Evolutionary conservation across 2,797 vertebrate genomes (phyloP).

Genomic region (Hylomyscus alleni): DNA sequence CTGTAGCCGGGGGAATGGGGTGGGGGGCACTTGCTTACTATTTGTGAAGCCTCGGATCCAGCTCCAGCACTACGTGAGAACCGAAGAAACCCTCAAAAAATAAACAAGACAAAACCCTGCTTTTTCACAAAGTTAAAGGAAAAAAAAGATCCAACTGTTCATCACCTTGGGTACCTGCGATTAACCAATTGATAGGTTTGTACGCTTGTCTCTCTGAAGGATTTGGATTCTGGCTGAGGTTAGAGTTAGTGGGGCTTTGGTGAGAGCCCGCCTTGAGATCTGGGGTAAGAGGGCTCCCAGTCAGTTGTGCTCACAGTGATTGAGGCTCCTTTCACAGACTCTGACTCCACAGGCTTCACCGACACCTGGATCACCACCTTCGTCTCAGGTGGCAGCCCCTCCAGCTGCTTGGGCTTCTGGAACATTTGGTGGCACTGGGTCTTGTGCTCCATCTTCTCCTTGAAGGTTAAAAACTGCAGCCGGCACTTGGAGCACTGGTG

Average conservation of each 20-base stretch:
- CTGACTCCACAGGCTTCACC: conserved; percentile 47
- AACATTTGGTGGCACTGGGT: conserved; percentile 82
- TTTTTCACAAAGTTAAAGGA: background rate
- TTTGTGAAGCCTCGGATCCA: background rate
- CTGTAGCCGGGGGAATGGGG: background rate
- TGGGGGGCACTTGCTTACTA: background rate
- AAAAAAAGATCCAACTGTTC: conserved; percentile 5
- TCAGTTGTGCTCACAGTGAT: conserved; percentile 73
- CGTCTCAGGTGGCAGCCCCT: conserved; percentile 81
- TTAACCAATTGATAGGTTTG: conserved; percentile 6
- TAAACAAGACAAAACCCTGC: background rate
- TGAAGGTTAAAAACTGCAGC: conserved; percentile 83
- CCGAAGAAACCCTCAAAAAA: background rate
- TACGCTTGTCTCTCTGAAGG: background rate
- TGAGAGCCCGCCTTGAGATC: conserved; percentile 38
- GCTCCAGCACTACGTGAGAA: background rate
- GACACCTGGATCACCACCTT: conserved; percentile 81
- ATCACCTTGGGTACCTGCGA: conserved; percentile 42
- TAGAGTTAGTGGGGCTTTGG: conserved; percentile 13
- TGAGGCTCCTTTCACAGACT: conserved; percentile 67
- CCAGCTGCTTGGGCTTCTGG: conserved; percentile 79
- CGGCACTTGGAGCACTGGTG: conserved; percentile 82
- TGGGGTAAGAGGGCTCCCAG: conserved; percentile 27
- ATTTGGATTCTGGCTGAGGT: background rate
- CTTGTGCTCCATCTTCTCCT: conserved; percentile 84